Evolutionary conservation across 2,888 invertebrate genomes (phyloP).

Genomic region (Asteroscopus sphinx): DNA sequence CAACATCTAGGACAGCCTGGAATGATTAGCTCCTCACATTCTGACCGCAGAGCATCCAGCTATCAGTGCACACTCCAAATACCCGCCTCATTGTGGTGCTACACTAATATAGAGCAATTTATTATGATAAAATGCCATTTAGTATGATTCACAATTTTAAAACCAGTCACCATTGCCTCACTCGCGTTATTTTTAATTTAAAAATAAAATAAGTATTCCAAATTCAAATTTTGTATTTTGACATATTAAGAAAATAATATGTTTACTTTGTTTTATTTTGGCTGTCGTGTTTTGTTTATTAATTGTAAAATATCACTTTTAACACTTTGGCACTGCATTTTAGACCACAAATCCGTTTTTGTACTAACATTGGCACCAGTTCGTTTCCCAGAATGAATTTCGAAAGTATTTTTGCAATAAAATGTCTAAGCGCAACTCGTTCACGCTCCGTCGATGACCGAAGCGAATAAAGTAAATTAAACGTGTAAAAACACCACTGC

Average conservation of each 20-base stretch:
- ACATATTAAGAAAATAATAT: constrained; percentile 9
- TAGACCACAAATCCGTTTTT: constrained; percentile 64
- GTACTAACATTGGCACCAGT: constrained; percentile 68
- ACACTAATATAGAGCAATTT: constrained; percentile 64
- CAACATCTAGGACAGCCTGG: constrained; percentile 85
- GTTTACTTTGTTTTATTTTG: constrained; percentile 19
- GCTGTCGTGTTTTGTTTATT: constrained; percentile 6
- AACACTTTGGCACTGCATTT: constrained; percentile 71
- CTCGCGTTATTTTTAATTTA: background rate
- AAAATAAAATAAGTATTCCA: constrained; percentile 14
- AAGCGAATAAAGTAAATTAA: constrained; percentile 62
- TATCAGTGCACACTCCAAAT: constrained; percentile 88
- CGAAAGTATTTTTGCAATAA: constrained; percentile 67
- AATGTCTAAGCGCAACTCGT: constrained; percentile 53
- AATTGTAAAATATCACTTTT: constrained; percentile 25
- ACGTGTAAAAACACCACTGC: constrained; percentile 61
- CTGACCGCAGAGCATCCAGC: constrained; percentile 87
- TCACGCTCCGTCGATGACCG: constrained; percentile 64
- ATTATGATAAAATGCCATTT: constrained; percentile 71
- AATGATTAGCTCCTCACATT: constrained; percentile 85
- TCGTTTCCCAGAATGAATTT: constrained; percentile 57
- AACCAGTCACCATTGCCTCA: constrained; percentile 12
- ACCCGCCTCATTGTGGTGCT: constrained; percentile 84
- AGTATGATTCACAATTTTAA: constrained; percentile 45
- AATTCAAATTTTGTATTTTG: constrained; percentile 28